Conservation (phyloP, 1,140 invertebrate species). For the Zeugodacus cucurbitae region DNA sequence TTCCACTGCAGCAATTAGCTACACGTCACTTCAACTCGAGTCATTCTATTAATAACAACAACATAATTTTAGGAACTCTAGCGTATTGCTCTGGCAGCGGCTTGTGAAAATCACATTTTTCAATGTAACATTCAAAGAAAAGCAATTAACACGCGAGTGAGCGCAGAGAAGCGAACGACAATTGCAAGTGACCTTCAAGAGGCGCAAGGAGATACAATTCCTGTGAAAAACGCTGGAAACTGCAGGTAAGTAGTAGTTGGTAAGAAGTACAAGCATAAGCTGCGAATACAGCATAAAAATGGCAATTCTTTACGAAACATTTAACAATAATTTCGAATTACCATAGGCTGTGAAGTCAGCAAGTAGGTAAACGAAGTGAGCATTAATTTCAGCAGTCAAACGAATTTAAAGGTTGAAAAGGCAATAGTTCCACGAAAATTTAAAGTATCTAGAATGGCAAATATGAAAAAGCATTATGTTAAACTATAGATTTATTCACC, state of each 20-base stretch:
- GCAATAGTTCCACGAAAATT: neutral
- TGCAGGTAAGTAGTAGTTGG: neutral
- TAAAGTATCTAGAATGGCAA: neutral
- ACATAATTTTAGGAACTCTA: neutral
- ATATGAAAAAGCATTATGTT: neutral
- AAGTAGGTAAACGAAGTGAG: neutral
- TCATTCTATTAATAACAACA: neutral
- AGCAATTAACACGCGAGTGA: neutral
- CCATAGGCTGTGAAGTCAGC: neutral
- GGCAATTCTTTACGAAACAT: neutral
- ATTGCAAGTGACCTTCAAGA: slow-evolving; percentile 12
- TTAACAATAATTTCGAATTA: neutral
- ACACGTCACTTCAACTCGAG: neutral
- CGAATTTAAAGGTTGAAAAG: neutral
- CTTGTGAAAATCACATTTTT: neutral
- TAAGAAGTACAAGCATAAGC: neutral
- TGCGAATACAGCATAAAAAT: neutral
- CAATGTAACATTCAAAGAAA: neutral
- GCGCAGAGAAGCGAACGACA: too few relatives aligned
- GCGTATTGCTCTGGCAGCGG: neutral
- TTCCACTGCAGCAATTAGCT: neutral
- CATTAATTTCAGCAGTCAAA: neutral
- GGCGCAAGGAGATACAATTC: neutral
- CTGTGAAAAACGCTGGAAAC: neutral
- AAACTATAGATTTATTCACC: too few relatives aligned